These are phyloP conservation scores for Syrrhaptes paradoxus DNA, from an alignment of 2,113 vertebrate species.

Conservation along the genomic window DNA sequence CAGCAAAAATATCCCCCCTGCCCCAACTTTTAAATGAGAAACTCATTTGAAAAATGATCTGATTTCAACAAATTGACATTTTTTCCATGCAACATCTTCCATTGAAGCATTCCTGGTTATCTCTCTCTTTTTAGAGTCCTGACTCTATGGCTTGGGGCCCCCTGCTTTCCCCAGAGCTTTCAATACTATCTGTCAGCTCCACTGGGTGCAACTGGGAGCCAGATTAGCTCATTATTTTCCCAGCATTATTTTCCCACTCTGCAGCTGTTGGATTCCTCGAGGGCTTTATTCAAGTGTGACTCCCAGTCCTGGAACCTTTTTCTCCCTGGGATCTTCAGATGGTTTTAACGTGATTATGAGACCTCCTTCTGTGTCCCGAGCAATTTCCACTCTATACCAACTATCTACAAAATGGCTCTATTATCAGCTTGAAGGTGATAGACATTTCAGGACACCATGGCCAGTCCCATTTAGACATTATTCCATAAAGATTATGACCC, in stretches of 20 bases:
- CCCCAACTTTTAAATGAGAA: neutral
- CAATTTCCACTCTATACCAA: neutral
- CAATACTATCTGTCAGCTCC: neutral
- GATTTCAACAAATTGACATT: neutral
- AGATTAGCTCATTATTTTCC: constrained; percentile 61
- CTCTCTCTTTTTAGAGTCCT: neutral
- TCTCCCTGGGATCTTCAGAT: constrained; percentile 44
- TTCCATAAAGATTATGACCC: constrained; percentile 33
- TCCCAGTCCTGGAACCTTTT: constrained; percentile 30
- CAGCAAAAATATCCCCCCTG: constrained; percentile 26
- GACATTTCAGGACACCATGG: neutral
- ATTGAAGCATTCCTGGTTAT: neutral
- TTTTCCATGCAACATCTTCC: neutral
- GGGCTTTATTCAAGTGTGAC: constrained; percentile 30
- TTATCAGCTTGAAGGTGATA: constrained; percentile 40
- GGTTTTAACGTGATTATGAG: constrained; percentile 14
- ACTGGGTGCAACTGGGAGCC: constrained; percentile 28
- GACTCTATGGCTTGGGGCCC: neutral
- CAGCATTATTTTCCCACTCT: constrained; percentile 30
- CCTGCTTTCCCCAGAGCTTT: neutral
- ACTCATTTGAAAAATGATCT: constrained; percentile 16
- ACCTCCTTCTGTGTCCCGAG: constrained; percentile 6
- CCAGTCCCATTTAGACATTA: constrained; percentile 26
- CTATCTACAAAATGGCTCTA: constrained; percentile 3
- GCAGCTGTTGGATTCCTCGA: constrained; percentile 51